Percentiles rank a stretch among this genome's conserved stretches.
These are phyloP conservation scores for Anguilla rostrata DNA, from an alignment of 2,113 vertebrate genomes.

Conservation along the genomic window DNA sequence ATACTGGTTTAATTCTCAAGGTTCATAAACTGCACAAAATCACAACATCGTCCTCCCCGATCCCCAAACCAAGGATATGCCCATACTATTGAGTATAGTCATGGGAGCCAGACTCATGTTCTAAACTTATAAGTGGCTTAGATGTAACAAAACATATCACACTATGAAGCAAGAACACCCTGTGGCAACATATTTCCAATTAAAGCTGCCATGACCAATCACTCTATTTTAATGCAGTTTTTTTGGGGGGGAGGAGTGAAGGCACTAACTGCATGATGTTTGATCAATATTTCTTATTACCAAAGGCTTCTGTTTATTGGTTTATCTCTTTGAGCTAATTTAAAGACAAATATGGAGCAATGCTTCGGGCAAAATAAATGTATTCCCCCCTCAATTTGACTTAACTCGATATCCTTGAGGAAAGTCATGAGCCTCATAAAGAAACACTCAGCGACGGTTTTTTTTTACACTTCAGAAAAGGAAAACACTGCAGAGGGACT, in stretches of 20 bases:
- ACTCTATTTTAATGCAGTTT: slow-evolving; percentile 34
- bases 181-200: slow-evolving; percentile 46
- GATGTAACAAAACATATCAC: background rate
- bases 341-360: slow-evolving; percentile 41
- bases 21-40: too few species aligned
- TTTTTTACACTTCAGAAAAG: background rate
- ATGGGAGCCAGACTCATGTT: background rate
- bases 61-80: too few species aligned
- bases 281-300: slow-evolving; percentile 53
- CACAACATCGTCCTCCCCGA: too few species aligned
- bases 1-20: too few species aligned
- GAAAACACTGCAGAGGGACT: background rate
- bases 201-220: slow-evolving; percentile 37
- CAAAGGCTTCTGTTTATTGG: slow-evolving; percentile 41
- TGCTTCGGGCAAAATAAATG: slow-evolving; percentile 46
- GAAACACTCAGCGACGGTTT: background rate
- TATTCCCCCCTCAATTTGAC: slow-evolving; percentile 1
- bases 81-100: background rate
- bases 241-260: background rate
- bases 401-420: slow-evolving; percentile 7
- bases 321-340: slow-evolving; percentile 52
- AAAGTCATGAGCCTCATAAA: background rate
- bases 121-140: background rate
- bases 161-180: slow-evolving; percentile 18
- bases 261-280: slow-evolving; percentile 19